Base-by-base conservation (phyloP, 1,140 invertebrate genomes). In the Drosophila punjabiensis region DNA sequence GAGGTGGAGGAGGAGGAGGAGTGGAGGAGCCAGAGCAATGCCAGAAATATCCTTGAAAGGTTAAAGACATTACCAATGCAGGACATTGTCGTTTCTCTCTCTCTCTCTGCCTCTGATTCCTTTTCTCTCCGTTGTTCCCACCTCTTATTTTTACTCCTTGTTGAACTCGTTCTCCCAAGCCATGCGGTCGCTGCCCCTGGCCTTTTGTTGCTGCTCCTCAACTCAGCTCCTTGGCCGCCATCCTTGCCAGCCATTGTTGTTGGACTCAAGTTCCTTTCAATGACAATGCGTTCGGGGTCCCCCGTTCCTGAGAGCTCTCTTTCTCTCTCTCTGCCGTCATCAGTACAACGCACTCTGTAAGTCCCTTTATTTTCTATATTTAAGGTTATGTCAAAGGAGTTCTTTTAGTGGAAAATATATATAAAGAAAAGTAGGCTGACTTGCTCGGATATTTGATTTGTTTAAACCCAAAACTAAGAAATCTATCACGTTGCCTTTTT, bases 21-120 rank as follows among this genome's bases (percentile, higher is more conserved):
- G 10, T 45, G 65, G 52, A 45, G 28, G 76, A 61, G 65, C 70
- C 65, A 45, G 33, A 60, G 58, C 67, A 81, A 66, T 89, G 85
- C 71, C 77, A 79, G 71, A 71, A 85, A 91, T 84, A 91, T 91
- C 88, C 88, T 91, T 91, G 88, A 91, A 91, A 91, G 88, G 88
- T 91, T 91, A 91, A 91, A 91, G 88, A 91, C 88, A 89, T 79
- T 89, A 69, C 68, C 78, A 80, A 83, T 69, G 80, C 87, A 91
- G 82, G 87, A 87, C 83, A 76, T 64, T 53, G 64, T 67, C 79
- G 56, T 66, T 62, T 20, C 58, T 18, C 20, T 58, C 48, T n/a
- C 10, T 37, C 24, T 24, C 48, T 64, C 39, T 32, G 10, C 28
- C 32, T 10, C 14, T 62, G 20, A 32, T 20, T 45, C 32, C 39